Evolutionary conservation across 1,140 invertebrate genomes (phyloP).

Genomic region (Hyles euphorbiae): DNA sequence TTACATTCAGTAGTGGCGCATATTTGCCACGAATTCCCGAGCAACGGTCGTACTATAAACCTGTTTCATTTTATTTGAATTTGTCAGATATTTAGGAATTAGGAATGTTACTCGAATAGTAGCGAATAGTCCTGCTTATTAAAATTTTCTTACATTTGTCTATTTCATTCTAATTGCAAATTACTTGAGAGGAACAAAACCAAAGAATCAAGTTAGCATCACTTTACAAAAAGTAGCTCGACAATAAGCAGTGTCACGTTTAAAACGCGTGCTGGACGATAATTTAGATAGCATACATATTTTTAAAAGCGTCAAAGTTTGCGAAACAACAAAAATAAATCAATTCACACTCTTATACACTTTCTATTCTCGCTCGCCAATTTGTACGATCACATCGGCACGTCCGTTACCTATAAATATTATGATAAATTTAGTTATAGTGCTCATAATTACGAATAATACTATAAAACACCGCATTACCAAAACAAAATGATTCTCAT

Average conservation of each 20-base stretch:
- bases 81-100: constrained; percentile 23
- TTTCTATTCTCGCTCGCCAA: constrained; percentile 9
- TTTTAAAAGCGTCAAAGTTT: constrained; percentile 9
- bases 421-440: too few relatives aligned
- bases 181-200: too few relatives aligned
- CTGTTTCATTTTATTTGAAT: constrained; percentile 16
- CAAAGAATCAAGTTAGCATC: too few relatives aligned
- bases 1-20: constrained; percentile 28
- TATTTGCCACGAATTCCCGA: constrained; percentile 24
- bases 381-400: background rate
- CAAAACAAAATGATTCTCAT: too few relatives aligned
- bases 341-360: constrained; percentile 11
- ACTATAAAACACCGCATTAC: too few relatives aligned
- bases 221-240: too few relatives aligned
- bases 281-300: constrained; percentile 4
- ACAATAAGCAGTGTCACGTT: background rate
- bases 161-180: too few relatives aligned
- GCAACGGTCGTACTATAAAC: constrained; percentile 10
- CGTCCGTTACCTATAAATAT: background rate
- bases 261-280: background rate
- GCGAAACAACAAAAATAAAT: constrained; percentile 10
- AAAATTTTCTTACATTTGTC: too few relatives aligned
- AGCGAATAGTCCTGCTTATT: background rate
- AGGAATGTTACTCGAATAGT: constrained; percentile 25
- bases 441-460: too few relatives aligned